These are phyloP conservation scores for Crossaster papposus DNA, from an alignment of 53 echinoderm and acorn worm species.

Conservation along the genomic window DNA sequence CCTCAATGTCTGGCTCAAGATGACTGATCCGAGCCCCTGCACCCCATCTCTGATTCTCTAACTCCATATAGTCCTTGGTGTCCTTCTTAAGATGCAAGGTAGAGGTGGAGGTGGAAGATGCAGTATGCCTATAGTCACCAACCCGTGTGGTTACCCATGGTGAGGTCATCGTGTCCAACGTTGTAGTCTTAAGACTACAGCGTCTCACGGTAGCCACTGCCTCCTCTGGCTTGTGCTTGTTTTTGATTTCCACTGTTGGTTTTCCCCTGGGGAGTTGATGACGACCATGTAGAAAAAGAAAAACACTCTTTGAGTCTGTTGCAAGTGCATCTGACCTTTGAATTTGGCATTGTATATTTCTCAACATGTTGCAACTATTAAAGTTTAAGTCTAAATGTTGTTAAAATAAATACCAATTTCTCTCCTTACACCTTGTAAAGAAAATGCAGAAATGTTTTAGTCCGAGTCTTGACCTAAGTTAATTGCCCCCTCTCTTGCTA, in stretches of 20 bases:
- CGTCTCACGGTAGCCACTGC: slow-evolving; percentile 39
- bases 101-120: not conserved
- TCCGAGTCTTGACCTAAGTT: no score
- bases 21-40: not conserved
- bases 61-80: not conserved
- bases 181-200: not conserved
- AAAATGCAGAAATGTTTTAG: no score
- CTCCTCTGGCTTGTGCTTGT: slow-evolving; percentile 46
- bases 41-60: not conserved
- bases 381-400: no score
- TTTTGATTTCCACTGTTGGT: slow-evolving; percentile 1
- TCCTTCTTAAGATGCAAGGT: not conserved
- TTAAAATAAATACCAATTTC: no score
- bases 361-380: no score
- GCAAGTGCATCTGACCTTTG: no score
- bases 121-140: not conserved
- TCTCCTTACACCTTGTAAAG: no score
- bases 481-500: no score
- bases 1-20: not conserved
- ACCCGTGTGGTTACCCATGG: not conserved
- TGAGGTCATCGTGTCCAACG: not conserved
- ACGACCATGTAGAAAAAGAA: not conserved
- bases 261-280: not conserved
- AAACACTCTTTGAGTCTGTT: not conserved
- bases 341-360: no score